Evolutionary conservation across 92 coral and sea anemone genomes (phyloP).

Genomic region (Parazoanthus atlanticus): DNA sequence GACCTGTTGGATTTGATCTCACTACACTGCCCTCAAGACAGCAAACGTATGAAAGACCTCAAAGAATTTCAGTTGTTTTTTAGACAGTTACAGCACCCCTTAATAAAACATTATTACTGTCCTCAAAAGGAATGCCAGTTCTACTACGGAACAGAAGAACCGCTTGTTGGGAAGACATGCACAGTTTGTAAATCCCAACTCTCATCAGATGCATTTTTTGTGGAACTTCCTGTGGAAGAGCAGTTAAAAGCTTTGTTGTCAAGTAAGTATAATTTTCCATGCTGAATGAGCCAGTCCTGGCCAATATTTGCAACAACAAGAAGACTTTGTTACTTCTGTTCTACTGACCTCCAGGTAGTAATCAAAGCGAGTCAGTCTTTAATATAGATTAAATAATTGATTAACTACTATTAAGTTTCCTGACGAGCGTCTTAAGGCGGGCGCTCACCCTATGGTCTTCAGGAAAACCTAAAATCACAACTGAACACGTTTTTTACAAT

Average conservation of each 20-base stretch:
- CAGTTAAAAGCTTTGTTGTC: constrained; percentile 49
- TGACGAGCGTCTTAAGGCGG: too few species aligned
- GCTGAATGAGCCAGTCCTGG: too few species aligned
- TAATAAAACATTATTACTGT: constrained; percentile 47
- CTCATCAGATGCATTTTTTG: constrained; percentile 18
- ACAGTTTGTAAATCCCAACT: constrained; percentile 40
- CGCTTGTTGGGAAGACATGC: constrained; percentile 34
- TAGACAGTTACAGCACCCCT: constrained; percentile 43
- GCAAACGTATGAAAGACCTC: constrained; percentile 38
- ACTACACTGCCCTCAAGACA: constrained; percentile 41
- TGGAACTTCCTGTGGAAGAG: constrained; percentile 51
- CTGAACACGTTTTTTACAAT: too few species aligned
- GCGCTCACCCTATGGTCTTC: too few species aligned
- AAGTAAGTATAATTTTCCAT: constrained; percentile 19
- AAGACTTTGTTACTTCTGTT: too few species aligned
- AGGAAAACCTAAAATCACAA: too few species aligned
- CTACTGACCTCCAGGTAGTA: too few species aligned
- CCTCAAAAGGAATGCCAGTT: constrained; percentile 39
- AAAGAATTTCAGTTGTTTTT: constrained; percentile 44
- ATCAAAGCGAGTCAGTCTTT: too few species aligned
- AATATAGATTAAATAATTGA: too few species aligned
- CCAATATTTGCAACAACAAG: too few species aligned
- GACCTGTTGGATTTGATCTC: constrained; percentile 46
- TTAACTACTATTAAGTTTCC: too few species aligned
- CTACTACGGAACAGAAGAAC: constrained; percentile 46